These are phyloP conservation scores for Tichodroma muraria DNA, from an alignment of 2,113 vertebrate genomes.

Conservation along the genomic window DNA sequence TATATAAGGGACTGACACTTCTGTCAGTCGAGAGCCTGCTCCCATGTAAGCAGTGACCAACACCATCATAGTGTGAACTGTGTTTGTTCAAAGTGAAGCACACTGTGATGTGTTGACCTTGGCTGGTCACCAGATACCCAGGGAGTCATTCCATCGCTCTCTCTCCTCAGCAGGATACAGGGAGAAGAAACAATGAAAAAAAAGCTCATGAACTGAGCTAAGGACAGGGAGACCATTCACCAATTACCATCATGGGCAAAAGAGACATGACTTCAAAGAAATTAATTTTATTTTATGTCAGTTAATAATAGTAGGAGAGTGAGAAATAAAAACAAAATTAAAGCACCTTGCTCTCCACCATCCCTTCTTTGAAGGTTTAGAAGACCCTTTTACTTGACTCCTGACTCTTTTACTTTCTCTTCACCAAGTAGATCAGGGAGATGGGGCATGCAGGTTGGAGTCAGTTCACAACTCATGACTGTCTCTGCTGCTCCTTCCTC, in stretches of 20 bases:
- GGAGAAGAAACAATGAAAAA: not conserved
- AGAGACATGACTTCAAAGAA: not conserved
- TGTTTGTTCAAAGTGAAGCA: not conserved
- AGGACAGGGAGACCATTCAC: not conserved
- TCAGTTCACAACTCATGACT: not conserved
- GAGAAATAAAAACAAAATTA: not conserved
- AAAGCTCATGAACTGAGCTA: not conserved
- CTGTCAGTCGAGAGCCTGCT: too few species aligned
- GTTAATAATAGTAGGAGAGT: not conserved
- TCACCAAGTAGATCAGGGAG: not conserved
- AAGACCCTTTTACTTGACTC: too few species aligned
- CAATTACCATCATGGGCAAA: not conserved
- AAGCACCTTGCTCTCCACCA: not conserved
- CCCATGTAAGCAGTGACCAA: too few species aligned
- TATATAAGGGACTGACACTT: too few species aligned
- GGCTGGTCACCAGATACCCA: not conserved
- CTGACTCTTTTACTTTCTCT: not conserved
- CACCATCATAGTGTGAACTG: not conserved
- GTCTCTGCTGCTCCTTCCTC: not conserved
- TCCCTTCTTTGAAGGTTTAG: not conserved
- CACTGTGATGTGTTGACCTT: not conserved
- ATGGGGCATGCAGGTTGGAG: not conserved
- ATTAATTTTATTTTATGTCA: not conserved
- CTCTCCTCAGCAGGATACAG: not conserved
- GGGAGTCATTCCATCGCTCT: not conserved